Evolutionary conservation across 2,113 vertebrate genomes (phyloP), one percentile per base, ranked within the genome.

Genomic region (Puntigrus tetrazona): DNA sequence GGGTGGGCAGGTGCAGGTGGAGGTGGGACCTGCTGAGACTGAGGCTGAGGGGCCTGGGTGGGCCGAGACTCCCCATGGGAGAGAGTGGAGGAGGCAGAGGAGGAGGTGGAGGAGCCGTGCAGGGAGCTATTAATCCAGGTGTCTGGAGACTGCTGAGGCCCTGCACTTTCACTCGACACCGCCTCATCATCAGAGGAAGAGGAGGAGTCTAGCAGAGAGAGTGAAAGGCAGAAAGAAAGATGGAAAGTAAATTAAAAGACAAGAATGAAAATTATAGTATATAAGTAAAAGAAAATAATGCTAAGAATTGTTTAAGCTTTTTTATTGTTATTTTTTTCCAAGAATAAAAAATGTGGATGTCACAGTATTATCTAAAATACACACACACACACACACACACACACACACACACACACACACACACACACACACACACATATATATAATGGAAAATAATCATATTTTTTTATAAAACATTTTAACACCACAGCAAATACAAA

Each of bases 91-190:
- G 97, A 99, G 91, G 98, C 97, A 0, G 97, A 99, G 89, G 98
- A 99, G 83, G 98, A 99, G 91, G 97, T 98, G 92, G 98, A 99
- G 88, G 98, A 99, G 90, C 96, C 97, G 93, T 98, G 97, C 89
- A 96, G 92, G n/a, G 97, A 96, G 92, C 96, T 96, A 94, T 96
- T 99, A 90, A 97, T 97, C 96, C 97, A 98, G 83, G 94, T 95
- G 91, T 99, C 98, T 3, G 97, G 95, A 88, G 96, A 95, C 95
- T 93, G 97, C 95, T 90, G 95, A 94, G 92, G 95, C 91, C 88
- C 78, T 3, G 77, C n/a, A 22, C 87, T 88, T 80, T 50, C 63
- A 63, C 81, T 85, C 6, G 93, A 55, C 29, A 77, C 95, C 10
- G 95, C 95, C 92, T 99, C 97, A 78, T 99, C 98, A 89, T 99